A percentile compares a stretch with the other conserved stretches of the same genome.
Conservation (phyloP, 2,888 invertebrate species). For the Acanthacorydalis orientalis region DNA sequence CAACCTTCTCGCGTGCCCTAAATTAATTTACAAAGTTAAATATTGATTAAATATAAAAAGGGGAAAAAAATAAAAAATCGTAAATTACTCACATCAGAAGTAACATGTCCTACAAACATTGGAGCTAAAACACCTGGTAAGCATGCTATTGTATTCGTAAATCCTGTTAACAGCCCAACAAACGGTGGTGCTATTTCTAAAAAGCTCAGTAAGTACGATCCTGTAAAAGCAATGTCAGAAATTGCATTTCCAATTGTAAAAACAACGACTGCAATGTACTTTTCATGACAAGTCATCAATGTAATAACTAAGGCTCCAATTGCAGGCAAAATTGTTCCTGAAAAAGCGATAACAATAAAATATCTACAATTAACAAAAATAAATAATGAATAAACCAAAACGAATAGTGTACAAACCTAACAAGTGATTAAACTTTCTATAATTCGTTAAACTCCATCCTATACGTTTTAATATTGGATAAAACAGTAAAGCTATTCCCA, state of each 20-base stretch:
- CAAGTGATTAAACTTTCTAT: constrained; percentile 20
- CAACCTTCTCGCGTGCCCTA: constrained; percentile 27
- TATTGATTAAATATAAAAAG: not conserved
- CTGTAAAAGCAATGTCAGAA: constrained; percentile 24
- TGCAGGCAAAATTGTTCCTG: constrained; percentile 16
- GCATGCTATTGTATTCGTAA: constrained; percentile 26
- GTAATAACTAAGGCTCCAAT: constrained; percentile 15
- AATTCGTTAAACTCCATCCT: constrained; percentile 13
- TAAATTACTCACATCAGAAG: constrained; percentile 18
- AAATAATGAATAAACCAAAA: too few species aligned
- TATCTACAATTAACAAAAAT: too few species aligned
- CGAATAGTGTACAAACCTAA: constrained; percentile 13
- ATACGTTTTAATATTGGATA: constrained; percentile 15
- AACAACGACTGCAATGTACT: constrained; percentile 19
- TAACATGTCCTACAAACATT: constrained; percentile 20
- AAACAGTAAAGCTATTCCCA: constrained; percentile 16
- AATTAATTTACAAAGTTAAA: constrained; percentile 4
- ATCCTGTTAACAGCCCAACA: constrained; percentile 27
- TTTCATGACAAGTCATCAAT: constrained; percentile 19
- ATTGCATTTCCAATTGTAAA: constrained; percentile 20
- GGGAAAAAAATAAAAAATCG: not conserved
- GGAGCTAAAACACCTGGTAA: constrained; percentile 27
- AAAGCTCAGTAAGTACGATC: constrained; percentile 27
- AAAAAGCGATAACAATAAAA: constrained; percentile 3
- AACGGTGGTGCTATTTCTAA: constrained; percentile 29